These are phyloP conservation scores for Euplagia quadripunctaria DNA, from an alignment of 2,888 invertebrate species.

Conservation along the genomic window DNA sequence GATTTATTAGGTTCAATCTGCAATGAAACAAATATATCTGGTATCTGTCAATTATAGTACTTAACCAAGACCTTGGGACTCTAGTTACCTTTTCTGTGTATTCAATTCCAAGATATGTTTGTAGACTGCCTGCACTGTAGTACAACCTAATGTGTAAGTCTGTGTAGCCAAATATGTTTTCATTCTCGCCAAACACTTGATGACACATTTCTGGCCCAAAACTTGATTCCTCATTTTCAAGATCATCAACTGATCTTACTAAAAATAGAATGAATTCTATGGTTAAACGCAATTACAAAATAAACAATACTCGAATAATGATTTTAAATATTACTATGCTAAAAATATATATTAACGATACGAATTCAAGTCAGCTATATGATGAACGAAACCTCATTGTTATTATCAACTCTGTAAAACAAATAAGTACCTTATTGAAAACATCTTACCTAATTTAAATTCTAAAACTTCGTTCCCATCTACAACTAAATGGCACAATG, in stretches of 20 bases:
- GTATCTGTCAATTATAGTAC: background rate
- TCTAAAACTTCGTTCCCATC: conserved; percentile 88
- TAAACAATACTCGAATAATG: background rate
- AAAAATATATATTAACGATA: background rate
- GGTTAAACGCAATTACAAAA: background rate
- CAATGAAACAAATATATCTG: background rate
- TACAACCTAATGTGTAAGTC: conserved; percentile 92
- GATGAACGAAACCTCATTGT: background rate
- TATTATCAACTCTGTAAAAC: background rate
- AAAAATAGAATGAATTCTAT: conserved; percentile 34
- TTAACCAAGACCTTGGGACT: background rate
- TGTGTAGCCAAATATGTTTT: conserved; percentile 97
- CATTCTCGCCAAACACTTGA: conserved; percentile 96
- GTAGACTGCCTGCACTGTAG: conserved; percentile 93
- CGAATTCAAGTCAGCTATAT: background rate
- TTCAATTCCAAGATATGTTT: conserved; percentile 92
- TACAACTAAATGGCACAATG: conserved; percentile 82
- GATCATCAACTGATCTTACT: conserved; percentile 89
- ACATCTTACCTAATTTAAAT: conserved; percentile 82
- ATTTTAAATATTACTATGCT: background rate
- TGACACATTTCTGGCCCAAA: conserved; percentile 96
- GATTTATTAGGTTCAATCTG: conserved; percentile 87
- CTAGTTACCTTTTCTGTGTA: conserved; percentile 89
- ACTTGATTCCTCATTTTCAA: conserved; percentile 88
- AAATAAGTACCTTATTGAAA: background rate